phyloP scores from a whole-genome alignment of 2,113 vertebrate genomes.

The Pavo muticus region DNA sequence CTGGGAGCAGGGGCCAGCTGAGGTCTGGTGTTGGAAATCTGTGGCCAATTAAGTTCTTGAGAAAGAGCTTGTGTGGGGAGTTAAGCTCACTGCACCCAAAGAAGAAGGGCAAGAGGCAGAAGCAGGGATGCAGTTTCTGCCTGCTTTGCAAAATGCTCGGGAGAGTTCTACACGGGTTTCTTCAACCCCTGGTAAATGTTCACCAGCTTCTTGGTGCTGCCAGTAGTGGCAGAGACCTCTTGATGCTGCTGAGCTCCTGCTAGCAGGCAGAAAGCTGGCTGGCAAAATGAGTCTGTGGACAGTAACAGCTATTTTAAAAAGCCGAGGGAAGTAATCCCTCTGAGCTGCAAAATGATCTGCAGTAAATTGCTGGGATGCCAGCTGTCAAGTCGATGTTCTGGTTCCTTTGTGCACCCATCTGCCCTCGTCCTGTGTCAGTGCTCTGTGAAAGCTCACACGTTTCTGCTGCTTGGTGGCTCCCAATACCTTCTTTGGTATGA shows the following conservation, averaged over 20 bases:
- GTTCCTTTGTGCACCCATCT: fast-evolving
- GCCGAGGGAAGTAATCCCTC: not conserved
- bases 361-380: not conserved
- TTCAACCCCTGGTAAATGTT: not conserved
- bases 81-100: not conserved
- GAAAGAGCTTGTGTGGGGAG: not conserved
- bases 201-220: not conserved
- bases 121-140: not conserved
- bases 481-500: not conserved
- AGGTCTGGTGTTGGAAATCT: not conserved
- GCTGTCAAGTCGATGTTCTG: not conserved
- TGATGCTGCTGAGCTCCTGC: not conserved
- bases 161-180: not conserved
- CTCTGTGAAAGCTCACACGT: fast-evolving
- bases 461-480: not conserved
- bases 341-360: not conserved
- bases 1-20: not conserved
- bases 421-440: not conserved
- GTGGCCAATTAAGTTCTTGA: not conserved
- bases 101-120: not conserved
- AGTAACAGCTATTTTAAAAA: not conserved
- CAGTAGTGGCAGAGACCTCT: not conserved
- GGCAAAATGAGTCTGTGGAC: not conserved
- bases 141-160: not conserved
- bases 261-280: not conserved